Percentiles rank a stretch among this genome's conserved stretches.
phyloP scores from a whole-genome alignment of 2,113 vertebrate genomes.

The Megatriorchis doriae region DNA sequence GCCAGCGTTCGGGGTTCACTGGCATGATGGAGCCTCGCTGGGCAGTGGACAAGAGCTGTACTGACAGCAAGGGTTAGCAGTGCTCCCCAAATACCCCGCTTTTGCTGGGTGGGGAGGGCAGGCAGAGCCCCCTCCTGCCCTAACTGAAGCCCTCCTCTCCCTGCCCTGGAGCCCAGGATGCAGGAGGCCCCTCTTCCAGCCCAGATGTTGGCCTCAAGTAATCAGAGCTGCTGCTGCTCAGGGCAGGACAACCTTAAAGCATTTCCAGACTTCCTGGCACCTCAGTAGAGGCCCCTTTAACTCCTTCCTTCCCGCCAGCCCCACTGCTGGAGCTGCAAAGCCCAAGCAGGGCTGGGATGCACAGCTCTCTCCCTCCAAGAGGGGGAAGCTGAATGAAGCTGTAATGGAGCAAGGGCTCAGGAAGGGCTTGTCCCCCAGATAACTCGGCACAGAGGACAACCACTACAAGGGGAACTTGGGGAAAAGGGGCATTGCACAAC shows the following conservation, averaged over 20 bases:
- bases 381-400: not conserved
- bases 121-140: not conserved
- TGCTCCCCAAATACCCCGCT: not conserved
- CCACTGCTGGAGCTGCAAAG: not conserved
- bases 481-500: not conserved
- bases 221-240: conserved; percentile 12
- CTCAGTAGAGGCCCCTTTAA: conserved; percentile 32
- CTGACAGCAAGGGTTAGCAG: not conserved
- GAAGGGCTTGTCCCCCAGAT: not conserved
- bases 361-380: not conserved
- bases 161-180: not conserved
- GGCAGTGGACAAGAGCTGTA: not conserved
- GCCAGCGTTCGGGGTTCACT: not conserved
- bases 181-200: not conserved
- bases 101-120: not conserved
- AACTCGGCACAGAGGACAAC: not conserved
- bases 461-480: no score
- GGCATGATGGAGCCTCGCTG: not conserved
- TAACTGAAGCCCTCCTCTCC: not conserved
- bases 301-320: conserved; percentile 29
- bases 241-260: conserved; percentile 20
- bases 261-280: conserved; percentile 48
- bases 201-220: conserved; percentile 26
- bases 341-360: not conserved
- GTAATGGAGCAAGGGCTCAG: not conserved